These are phyloP conservation scores for Lutjanus argentimaculatus DNA, from an alignment of 2,797 vertebrate species.

Conservation along the genomic window DNA sequence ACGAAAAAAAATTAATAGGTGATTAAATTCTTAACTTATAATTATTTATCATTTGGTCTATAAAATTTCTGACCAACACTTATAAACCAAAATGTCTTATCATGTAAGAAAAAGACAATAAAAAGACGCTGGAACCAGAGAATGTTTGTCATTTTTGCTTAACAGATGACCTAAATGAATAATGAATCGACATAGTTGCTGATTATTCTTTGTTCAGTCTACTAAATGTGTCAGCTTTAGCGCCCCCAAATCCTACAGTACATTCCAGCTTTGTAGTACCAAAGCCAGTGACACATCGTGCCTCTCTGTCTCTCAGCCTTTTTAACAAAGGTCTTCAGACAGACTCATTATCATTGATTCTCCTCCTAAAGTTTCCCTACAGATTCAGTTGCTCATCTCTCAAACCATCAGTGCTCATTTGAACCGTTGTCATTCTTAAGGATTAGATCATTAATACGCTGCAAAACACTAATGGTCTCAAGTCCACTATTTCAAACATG, in stretches of 20 bases:
- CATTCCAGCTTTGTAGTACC: neutral
- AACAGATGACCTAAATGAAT: neutral
- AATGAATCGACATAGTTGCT: neutral
- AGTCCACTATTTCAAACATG: conserved; percentile 28
- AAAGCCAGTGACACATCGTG: neutral
- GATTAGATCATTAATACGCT: conserved; percentile 27
- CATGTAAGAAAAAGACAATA: neutral
- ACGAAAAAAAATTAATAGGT: neutral
- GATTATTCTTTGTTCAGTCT: neutral
- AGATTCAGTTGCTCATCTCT: conserved; percentile 38
- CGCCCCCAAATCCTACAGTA: neutral
- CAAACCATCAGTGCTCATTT: conserved; percentile 39
- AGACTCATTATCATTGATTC: conserved; percentile 46
- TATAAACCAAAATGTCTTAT: neutral
- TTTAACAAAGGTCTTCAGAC: conserved; percentile 11
- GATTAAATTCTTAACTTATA: neutral
- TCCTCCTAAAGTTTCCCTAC: conserved; percentile 29
- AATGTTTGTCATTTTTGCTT: neutral
- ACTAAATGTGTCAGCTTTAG: neutral
- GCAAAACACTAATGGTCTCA: conserved; percentile 26
- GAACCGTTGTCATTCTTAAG: conserved; percentile 3
- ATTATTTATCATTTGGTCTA: neutral
- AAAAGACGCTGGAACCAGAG: neutral
- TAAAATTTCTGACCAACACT: neutral
- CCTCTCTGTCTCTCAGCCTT: neutral